Base-by-base conservation (phyloP, 2,797 vertebrate genomes). In the Malacoctenus gilli region DNA sequence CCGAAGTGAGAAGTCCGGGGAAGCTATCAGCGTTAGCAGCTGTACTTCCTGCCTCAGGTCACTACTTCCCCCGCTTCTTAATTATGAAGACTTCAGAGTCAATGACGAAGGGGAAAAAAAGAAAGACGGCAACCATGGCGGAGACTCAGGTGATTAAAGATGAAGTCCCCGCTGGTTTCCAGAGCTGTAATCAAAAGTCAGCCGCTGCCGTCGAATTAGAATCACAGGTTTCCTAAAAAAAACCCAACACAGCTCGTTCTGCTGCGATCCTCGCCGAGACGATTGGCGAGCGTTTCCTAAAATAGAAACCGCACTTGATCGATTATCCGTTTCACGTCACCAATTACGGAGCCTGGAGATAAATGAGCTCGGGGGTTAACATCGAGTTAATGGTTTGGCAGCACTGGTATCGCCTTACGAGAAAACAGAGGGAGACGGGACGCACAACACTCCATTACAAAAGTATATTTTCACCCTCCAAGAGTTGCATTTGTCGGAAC, bases 301-400 rank as follows among this genome's bases (percentile, higher is more conserved):
- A 51, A 44, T 16, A 34, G 2, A 8, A 54, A 13, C 35, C 39
- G 16, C 4, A 10, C 43, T 13, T 41, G 32, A 83, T 73, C 50
- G 80, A 77, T 83, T 62, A 58, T 46, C 31, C 68, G 43, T n/a
- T n/a, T n/a, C n/a, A n/a, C n/a, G n/a, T 44, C 47, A 71, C 75
- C 48, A 14, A 70, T 63, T 72, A 50, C 50, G 51, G 21, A 20
- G 66, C 19, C 77, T 57, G 44, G 54, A 77, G 77, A 81, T 82
- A 67, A 71, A 83, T 2, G 15, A 68, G 46, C 54, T 36, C 13
- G 61, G 15, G 53, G 4, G 50, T 55, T 67, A 20, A 53, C 55
- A 59, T 51, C 40, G 60, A 71, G 60, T 55, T 66, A 82, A 82
- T 70, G 53, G 56, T 32, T 53, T 40, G 20, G 49, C 25, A 2